Evolutionary conservation across 2,113 vertebrate genomes (phyloP).

Genomic region (Eretmochelys imbricata): DNA sequence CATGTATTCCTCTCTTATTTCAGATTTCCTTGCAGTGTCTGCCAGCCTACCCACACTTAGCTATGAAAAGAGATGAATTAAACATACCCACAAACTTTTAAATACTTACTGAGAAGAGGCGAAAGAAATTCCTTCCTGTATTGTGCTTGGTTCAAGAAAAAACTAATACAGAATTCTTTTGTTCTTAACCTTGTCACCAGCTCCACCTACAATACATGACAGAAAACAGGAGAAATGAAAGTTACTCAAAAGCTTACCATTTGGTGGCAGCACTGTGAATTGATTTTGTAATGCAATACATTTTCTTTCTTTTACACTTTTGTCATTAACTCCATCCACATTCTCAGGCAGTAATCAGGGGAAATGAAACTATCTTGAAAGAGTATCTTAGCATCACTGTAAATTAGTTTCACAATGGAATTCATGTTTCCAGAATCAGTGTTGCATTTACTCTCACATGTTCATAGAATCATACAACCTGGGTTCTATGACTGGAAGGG

Average conservation of each 20-base stretch:
- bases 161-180: neutral
- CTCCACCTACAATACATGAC: constrained; percentile 33
- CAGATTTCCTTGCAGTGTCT: neutral
- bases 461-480: too few species aligned
- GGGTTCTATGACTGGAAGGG: too few species aligned
- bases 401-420: accelerated
- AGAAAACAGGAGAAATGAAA: neutral
- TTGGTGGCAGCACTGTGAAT: neutral
- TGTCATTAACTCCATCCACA: neutral
- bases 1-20: neutral
- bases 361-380: neutral
- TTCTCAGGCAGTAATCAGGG: neutral
- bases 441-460: neutral
- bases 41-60: neutral
- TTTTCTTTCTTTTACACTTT: neutral
- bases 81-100: neutral
- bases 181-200: neutral
- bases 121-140: neutral
- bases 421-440: neutral
- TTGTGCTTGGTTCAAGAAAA: neutral
- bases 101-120: neutral
- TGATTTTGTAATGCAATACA: neutral
- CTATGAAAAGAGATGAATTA: neutral
- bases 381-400: neutral
- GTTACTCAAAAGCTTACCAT: neutral